Evolutionary conservation across 2,113 vertebrate genomes (phyloP), one percentile per base, ranked within the genome.

Genomic region (Pterocles burchelli): DNA sequence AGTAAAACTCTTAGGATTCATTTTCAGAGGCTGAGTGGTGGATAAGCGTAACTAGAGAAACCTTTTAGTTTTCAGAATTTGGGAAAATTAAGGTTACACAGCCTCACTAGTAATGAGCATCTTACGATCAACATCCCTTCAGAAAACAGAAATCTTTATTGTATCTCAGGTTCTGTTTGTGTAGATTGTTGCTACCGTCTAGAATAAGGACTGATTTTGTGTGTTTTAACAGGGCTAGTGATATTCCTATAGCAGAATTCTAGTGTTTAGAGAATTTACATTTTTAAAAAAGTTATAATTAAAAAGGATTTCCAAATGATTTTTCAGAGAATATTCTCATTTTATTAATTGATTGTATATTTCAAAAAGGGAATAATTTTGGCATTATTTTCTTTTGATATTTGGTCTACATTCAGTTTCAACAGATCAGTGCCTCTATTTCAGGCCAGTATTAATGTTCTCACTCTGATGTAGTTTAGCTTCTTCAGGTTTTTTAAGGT

Each of bases 391-490:
- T 74, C 48, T 68, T 83, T 77, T 94, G 68, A 38, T 78, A 33
- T 11, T 88, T 78, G 16, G 33, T 71, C 48, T 76, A 26, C 19
- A 29, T 58, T 74, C n/a, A n/a, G 14, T 75, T 80, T 84, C 61
- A 85, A 13, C 46, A 88, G 85, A 95, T 91, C 90, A 93, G 26
- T 93, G 38, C 6, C 10, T 92, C 49, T 85, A 13, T 88, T 95
- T 88, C 76, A 86, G 68, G 52, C 21, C 72, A 41, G 34, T 86
- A 12, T 86, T 84, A 77, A 65, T 75, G 76, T 33, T 81, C 65
- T 51, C 20, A 38, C 52, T 92, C 92, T 75, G 79, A 90, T 92
- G 81, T 82, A 70, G 72, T 95, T 96, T 94, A 87, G 91, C 52
- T 93, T 88, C 57, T 83, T 54, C 61, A 49, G 38, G 75, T 66